A percentile compares a stretch with the other conserved stretches of the same genome.
Conservation (phyloP, 2,797 vertebrate species). For the Amblyraja radiata region DNA sequence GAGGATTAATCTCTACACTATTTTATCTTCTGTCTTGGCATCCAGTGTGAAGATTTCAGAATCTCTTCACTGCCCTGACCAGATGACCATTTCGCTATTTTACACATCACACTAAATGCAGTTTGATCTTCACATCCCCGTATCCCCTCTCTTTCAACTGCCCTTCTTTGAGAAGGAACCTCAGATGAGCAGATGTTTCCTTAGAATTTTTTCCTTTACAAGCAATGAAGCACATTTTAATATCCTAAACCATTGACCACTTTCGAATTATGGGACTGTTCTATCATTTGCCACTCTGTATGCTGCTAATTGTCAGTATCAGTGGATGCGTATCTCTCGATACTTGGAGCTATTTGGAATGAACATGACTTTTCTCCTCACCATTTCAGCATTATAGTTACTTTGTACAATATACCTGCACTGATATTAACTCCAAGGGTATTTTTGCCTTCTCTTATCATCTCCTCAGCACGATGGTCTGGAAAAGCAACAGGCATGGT, state of each 20-base stretch:
- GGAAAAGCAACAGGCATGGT: slow-evolving; percentile 45
- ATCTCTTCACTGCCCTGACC: neutral
- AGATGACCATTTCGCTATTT: neutral
- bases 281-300: neutral
- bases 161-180: neutral
- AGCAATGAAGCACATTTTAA: neutral
- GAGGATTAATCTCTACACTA: neutral
- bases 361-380: neutral
- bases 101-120: neutral
- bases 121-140: neutral
- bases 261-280: neutral
- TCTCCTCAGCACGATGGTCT: slow-evolving; percentile 43
- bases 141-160: too few relatives aligned
- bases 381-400: neutral
- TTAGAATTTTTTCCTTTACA: neutral
- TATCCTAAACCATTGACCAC: neutral
- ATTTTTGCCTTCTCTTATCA: neutral
- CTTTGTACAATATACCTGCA: neutral
- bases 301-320: too few relatives aligned
- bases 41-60: neutral
- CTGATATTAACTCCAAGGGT: neutral
- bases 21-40: neutral
- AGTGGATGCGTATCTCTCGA: neutral
- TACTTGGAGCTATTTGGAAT: neutral
- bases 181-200: neutral